Conservation (phyloP, 2,797 vertebrate genomes). For the Tokudaia muenninki region DNA sequence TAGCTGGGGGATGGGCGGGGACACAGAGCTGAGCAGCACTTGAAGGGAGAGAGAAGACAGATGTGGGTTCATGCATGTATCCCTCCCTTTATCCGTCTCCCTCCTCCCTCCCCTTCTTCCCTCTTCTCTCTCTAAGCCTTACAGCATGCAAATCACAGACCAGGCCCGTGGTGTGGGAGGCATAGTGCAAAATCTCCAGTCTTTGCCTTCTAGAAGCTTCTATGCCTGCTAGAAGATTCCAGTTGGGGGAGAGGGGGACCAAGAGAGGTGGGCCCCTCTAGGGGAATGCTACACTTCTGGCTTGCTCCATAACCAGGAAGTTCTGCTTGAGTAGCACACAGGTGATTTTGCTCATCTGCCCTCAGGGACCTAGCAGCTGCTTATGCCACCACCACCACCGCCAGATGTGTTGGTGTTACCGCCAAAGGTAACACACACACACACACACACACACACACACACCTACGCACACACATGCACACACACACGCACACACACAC, state of each 20-base stretch:
- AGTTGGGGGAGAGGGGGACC: fast-evolving
- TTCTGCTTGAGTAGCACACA: neutral
- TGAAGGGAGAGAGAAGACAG: neutral
- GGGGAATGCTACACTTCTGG: neutral
- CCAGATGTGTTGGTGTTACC: too few relatives aligned
- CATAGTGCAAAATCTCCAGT: neutral
- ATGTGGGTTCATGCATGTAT: fast-evolving
- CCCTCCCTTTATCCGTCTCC: fast-evolving
- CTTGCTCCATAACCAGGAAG: neutral
- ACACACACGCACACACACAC: neutral
- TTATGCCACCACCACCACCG: neutral
- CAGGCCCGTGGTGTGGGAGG: neutral
- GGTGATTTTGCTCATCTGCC: neutral
- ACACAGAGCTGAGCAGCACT: neutral
- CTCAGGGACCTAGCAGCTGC: neutral
- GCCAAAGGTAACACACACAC: too few relatives aligned
- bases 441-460: neutral
- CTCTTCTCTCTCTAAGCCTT: neutral
- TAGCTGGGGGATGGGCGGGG: neutral
- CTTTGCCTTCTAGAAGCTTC: neutral
- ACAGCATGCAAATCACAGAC: neutral
- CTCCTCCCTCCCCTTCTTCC: too few relatives aligned
- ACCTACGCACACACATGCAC: too few relatives aligned
- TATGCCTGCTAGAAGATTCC: neutral
- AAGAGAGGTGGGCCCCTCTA: neutral